Evolutionary conservation across 2,888 invertebrate genomes (phyloP).

Genomic region (Pseudococcus jackbeardsleyi): DNA sequence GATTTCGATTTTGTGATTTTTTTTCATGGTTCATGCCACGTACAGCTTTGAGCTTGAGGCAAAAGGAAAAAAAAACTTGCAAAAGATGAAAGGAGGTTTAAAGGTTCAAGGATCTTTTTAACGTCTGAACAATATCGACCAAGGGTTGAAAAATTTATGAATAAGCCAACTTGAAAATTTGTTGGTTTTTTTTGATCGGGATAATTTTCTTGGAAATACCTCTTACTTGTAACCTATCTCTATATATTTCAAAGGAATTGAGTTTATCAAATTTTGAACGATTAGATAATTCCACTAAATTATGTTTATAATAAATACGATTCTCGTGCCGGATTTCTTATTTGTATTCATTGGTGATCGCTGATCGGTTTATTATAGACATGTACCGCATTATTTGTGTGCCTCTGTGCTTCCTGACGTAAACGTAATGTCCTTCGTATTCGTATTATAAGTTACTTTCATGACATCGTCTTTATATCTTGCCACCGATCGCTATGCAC

Average conservation of each 20-base stretch:
- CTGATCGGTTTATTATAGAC: not conserved
- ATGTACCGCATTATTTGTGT: not conserved
- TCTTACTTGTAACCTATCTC: not conserved
- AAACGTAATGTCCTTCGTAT: slow-evolving; percentile 41
- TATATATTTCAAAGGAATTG: not conserved
- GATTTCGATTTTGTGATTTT: slow-evolving; percentile 9
- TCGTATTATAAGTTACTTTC: not conserved
- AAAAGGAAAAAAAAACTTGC: not conserved
- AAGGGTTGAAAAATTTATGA: not conserved
- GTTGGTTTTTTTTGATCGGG: not conserved
- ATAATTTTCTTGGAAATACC: not conserved
- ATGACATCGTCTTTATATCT: slow-evolving; percentile 40
- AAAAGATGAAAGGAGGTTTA: not conserved
- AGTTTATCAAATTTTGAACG: not conserved
- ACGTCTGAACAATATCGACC: slow-evolving; percentile 19
- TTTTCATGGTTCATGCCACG: slow-evolving; percentile 15
- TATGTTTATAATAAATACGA: not conserved
- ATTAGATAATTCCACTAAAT: not conserved
- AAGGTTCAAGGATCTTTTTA: slow-evolving; percentile 10
- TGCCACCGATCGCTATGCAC: slow-evolving; percentile 7
- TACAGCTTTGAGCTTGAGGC: not conserved
- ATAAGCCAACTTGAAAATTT: not conserved
- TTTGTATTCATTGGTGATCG: not conserved
- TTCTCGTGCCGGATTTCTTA: not conserved
- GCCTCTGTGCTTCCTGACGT: slow-evolving; percentile 24